Percentiles rank a stretch among this genome's conserved stretches.
phyloP scores from a whole-genome alignment of 2,888 invertebrate genomes.

The Lepetodrilus schrolli region DNA sequence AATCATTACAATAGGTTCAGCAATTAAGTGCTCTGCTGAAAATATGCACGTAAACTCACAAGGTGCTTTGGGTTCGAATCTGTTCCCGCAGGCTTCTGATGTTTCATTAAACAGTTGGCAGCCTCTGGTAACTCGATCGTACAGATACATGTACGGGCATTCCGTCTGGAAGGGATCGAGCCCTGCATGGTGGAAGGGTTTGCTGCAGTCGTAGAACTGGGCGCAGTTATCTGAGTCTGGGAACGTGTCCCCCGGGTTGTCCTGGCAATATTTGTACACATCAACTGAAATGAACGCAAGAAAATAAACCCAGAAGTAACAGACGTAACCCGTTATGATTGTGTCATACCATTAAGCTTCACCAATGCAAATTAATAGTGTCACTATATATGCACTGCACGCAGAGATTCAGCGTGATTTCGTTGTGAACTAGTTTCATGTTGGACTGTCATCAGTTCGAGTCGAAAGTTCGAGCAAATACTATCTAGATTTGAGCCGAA shows the following conservation, averaged over 20 bases:
- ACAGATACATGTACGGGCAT: background rate
- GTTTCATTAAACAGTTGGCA: background rate
- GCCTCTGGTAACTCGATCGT: background rate
- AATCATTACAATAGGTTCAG: background rate
- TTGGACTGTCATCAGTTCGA: too few species aligned
- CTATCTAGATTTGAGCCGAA: too few species aligned
- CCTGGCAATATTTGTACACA: background rate
- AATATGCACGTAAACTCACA: background rate
- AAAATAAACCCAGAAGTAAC: too few species aligned
- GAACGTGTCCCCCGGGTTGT: background rate
- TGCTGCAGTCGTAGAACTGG: conserved; percentile 8
- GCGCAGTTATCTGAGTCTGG: conserved; percentile 1
- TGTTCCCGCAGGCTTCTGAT: background rate
- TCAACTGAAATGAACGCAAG: too few species aligned
- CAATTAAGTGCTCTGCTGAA: background rate
- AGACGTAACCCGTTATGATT: too few species aligned
- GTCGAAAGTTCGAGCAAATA: too few species aligned
- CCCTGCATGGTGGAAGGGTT: background rate
- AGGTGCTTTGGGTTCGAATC: conserved; percentile 15
- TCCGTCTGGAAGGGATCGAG: conserved; percentile 12
- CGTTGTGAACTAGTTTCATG: too few species aligned
- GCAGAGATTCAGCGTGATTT: too few species aligned
- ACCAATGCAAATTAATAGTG: too few species aligned
- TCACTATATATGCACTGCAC: too few species aligned
- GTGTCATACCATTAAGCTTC: too few species aligned